phyloP scores from a whole-genome alignment of 2,113 vertebrate species.

The Ovis canadensis region DNA sequence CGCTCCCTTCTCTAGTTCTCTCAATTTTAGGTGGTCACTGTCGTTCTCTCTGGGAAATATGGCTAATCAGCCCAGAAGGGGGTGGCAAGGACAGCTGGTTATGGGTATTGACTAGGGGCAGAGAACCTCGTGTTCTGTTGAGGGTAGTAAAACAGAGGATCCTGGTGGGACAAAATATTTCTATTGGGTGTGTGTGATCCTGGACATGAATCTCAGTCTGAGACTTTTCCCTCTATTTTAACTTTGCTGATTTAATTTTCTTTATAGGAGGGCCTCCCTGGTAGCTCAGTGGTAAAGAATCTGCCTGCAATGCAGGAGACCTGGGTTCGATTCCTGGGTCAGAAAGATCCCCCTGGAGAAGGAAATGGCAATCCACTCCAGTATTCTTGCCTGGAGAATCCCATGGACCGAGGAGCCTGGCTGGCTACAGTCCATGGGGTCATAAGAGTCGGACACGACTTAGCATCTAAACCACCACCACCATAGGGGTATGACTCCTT shows the following conservation, averaged over 20 bases:
- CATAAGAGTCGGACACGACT: too few species aligned
- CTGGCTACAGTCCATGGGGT: too few species aligned
- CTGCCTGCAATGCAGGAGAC: too few species aligned
- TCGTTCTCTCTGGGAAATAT: not conserved
- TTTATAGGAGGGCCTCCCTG: not conserved
- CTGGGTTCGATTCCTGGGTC: too few species aligned
- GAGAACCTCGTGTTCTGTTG: not conserved
- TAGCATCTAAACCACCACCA: too few species aligned
- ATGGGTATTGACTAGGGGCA: fast-evolving
- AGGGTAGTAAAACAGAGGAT: not conserved
- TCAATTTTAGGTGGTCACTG: not conserved
- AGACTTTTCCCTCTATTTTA: not conserved
- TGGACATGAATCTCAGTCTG: not conserved
- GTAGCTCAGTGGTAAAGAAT: too few species aligned
- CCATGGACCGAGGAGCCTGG: too few species aligned
- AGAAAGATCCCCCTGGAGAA: too few species aligned
- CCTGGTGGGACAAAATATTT: not conserved
- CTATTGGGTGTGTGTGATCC: too few species aligned
- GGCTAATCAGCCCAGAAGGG: too few species aligned
- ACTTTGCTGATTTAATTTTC: not conserved
- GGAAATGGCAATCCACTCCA: too few species aligned
- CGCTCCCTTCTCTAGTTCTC: fast-evolving
- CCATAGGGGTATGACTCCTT: not conserved
- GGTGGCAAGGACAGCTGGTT: not conserved
- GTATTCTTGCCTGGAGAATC: too few species aligned